phyloP scores from a whole-genome alignment of 2,888 invertebrate species.

The Lobophora halterata region DNA sequence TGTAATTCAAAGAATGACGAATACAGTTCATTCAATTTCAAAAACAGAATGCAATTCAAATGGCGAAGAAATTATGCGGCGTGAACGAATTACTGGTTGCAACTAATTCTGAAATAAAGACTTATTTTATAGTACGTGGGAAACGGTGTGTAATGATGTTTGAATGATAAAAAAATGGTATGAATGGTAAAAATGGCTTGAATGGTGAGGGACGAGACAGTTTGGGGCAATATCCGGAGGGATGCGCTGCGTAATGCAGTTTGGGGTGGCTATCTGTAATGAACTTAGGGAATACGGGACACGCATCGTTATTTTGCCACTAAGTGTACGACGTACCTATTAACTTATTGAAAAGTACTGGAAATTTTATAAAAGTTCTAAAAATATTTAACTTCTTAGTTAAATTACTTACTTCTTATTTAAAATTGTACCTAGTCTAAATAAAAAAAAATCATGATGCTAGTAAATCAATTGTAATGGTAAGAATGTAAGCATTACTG shows the following conservation, averaged over 20 bases:
- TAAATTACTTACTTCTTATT: too few species aligned
- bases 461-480: too few species aligned
- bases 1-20: conserved; percentile 43
- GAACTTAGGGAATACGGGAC: conserved; percentile 10
- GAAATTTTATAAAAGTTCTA: too few species aligned
- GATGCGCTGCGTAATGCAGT: conserved; percentile 72
- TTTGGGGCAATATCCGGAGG: conserved; percentile 73
- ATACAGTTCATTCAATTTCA: conserved; percentile 55
- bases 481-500: too few species aligned
- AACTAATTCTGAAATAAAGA: conserved; percentile 60
- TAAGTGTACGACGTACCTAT: conserved; percentile 3
- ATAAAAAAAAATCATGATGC: too few species aligned
- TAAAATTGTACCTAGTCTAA: too few species aligned
- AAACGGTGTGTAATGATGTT: conserved; percentile 72
- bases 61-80: conserved; percentile 68
- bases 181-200: conserved; percentile 55
- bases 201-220: conserved; percentile 63
- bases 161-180: conserved; percentile 58
- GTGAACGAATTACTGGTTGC: conserved; percentile 74
- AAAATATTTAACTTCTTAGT: too few species aligned
- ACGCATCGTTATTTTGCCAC: conserved; percentile 14
- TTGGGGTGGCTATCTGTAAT: conserved; percentile 32
- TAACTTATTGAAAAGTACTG: too few species aligned
- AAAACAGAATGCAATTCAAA: conserved; percentile 49
- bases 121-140: conserved; percentile 66